These are phyloP conservation scores for Xenentodon cancila DNA, from an alignment of 2,797 vertebrate species.

Conservation along the genomic window DNA sequence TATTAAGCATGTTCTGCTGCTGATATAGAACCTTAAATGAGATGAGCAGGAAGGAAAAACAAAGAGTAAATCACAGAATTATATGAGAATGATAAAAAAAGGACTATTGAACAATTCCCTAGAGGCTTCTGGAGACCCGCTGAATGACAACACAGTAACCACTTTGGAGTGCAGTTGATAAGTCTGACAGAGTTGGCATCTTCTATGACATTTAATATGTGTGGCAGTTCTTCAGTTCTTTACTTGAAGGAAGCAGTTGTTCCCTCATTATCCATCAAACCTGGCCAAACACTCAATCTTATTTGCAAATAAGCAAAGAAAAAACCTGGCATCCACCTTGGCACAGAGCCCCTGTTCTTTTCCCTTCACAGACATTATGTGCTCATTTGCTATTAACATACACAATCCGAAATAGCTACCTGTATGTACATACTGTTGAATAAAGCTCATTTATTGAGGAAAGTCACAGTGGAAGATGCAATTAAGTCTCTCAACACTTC, in stretches of 20 bases:
- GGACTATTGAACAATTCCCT: conserved; percentile 22
- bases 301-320: conserved; percentile 12
- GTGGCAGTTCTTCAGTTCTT: conserved; percentile 37
- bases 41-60: too few species aligned
- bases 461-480: conserved; percentile 77
- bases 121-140: background rate
- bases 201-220: conserved; percentile 31
- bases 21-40: too few species aligned
- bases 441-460: conserved; percentile 81
- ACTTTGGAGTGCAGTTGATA: conserved; percentile 44
- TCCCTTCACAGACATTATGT: conserved; percentile 43
- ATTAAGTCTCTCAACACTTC: conserved; percentile 79
- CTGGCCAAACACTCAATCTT: conserved; percentile 29
- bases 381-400: conserved; percentile 70
- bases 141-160: conserved; percentile 38
- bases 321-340: conserved; percentile 1
- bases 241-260: conserved; percentile 40
- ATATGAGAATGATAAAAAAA: conserved; percentile 1
- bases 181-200: conserved; percentile 33
- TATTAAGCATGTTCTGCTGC: too few species aligned
- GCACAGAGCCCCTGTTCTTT: conserved; percentile 14
- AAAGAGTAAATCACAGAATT: too few species aligned
- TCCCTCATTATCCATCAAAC: conserved; percentile 58
- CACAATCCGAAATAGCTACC: conserved; percentile 74
- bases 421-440: conserved; percentile 83